Evolutionary conservation across 2,113 vertebrate species (phyloP).

Genomic region (Sarotherodon lohbergeri): DNA sequence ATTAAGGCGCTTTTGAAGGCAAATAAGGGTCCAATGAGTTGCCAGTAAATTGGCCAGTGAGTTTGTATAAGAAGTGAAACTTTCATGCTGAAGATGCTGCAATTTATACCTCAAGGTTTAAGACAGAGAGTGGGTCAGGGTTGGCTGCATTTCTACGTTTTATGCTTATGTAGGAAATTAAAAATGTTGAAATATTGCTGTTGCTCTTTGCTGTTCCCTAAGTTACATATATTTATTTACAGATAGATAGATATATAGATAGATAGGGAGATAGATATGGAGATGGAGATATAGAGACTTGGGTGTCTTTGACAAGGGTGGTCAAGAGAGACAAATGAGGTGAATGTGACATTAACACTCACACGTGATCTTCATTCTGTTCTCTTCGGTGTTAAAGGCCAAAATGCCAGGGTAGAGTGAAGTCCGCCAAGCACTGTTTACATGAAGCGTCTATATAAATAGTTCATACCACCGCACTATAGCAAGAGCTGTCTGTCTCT

Average conservation of each 20-base stretch:
- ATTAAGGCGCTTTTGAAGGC: not conserved
- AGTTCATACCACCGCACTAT: not conserved
- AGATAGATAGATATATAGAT: not conserved
- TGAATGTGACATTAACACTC: not conserved
- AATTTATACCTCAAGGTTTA: not conserved
- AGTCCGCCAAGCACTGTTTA: conserved; percentile 12
- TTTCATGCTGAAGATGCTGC: not conserved
- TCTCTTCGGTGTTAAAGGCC: not conserved
- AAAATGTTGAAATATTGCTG: not conserved
- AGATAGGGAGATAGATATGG: not conserved
- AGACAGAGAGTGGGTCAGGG: not conserved
- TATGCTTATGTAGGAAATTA: not conserved
- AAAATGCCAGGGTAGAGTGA: not conserved
- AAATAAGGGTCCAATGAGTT: not conserved
- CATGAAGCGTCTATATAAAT: not conserved
- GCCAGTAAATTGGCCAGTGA: not conserved
- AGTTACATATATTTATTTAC: not conserved
- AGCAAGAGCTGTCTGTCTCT: conserved; percentile 16
- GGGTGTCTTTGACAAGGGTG: not conserved
- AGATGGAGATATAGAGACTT: not conserved
- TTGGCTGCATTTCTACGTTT: not conserved
- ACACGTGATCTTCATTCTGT: not conserved
- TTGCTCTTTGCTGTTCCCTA: not conserved
- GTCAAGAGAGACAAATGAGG: conserved; percentile 11
- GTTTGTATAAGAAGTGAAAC: not conserved